Conservation (phyloP, 37 sponge, comb jelly and placozoan species). For the Hormiphora californensis region DNA sequence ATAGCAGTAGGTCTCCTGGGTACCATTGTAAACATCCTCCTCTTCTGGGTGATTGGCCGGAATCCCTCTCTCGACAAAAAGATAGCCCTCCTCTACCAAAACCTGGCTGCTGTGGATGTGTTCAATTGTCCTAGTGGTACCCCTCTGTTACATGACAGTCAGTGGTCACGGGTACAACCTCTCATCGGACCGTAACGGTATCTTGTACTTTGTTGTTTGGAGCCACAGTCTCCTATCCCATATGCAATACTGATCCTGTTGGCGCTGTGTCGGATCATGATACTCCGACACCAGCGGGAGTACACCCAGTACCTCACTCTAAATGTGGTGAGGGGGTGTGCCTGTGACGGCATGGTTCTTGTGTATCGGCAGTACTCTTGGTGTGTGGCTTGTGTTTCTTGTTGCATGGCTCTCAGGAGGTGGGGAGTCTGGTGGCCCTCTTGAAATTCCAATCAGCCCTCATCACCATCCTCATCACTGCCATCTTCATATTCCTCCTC, state of each 20-base stretch:
- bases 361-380: neutral
- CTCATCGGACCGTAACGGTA: neutral
- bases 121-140: slow-evolving; percentile 37
- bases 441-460: neutral
- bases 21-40: neutral
- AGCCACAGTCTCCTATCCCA: neutral
- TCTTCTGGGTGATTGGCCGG: neutral
- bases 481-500: neutral
- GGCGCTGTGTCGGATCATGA: slow-evolving; percentile 18
- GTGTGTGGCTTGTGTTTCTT: neutral
- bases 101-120: slow-evolving; percentile 6
- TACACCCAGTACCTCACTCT: neutral
- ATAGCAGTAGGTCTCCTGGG: neutral
- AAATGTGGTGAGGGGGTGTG: neutral
- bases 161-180: neutral
- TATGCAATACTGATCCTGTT: slow-evolving; percentile 3
- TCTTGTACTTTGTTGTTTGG: slow-evolving; percentile 30
- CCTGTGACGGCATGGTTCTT: neutral
- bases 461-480: neutral
- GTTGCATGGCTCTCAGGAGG: neutral
- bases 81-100: slow-evolving; percentile 8
- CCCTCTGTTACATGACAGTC: neutral
- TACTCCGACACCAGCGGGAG: neutral
- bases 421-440: neutral
- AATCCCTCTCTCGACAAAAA: neutral